Conservation (phyloP, 2,113 vertebrate genomes). For the Cathartes aura region DNA sequence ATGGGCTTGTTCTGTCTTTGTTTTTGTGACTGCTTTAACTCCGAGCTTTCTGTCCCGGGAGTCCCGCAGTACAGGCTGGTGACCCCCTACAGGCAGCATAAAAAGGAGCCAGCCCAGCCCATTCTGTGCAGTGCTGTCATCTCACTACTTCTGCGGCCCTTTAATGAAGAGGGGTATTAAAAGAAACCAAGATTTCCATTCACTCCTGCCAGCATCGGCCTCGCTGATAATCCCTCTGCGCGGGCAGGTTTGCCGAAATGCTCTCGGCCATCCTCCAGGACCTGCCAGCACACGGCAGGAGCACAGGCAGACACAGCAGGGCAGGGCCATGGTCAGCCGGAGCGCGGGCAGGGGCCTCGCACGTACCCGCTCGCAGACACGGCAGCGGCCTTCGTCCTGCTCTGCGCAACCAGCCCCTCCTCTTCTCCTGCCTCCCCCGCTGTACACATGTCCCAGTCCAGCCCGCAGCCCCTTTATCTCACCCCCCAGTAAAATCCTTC, state of each 20-base stretch:
- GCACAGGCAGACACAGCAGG: no score
- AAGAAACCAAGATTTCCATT: neutral
- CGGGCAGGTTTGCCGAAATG: neutral
- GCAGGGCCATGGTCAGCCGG: no score
- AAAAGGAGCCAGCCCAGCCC: neutral
- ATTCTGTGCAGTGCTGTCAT: neutral
- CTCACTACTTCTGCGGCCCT: neutral
- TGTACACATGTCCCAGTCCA: neutral
- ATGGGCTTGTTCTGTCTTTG: neutral
- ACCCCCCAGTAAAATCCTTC: neutral
- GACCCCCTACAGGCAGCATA: neutral
- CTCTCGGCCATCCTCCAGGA: neutral
- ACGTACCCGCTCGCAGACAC: accelerated
- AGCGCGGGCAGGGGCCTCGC: neutral
- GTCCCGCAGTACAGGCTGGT: neutral
- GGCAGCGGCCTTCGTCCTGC: neutral
- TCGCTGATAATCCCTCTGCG: neutral
- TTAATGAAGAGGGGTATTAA: neutral
- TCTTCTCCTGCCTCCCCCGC: accelerated
- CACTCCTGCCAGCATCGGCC: neutral
- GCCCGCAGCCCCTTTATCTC: neutral
- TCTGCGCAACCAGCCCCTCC: neutral
- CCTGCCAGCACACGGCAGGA: neutral
- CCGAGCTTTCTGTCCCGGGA: neutral
- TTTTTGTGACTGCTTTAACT: neutral